Evolutionary conservation across 2,888 invertebrate genomes (phyloP).

Genomic region (Acrocyrtus sp.): DNA sequence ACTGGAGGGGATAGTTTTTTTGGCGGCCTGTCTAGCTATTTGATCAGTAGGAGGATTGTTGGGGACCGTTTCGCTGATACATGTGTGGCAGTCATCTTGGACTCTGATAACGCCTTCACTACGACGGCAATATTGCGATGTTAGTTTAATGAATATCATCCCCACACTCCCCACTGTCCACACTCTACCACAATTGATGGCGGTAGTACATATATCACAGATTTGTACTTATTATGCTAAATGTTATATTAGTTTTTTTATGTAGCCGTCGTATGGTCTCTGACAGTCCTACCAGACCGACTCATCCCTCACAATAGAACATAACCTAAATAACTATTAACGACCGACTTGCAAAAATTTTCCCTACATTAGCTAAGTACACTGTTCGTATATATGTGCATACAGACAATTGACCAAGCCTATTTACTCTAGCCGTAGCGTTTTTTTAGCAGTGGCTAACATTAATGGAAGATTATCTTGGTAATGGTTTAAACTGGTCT

Average conservation of each 20-base stretch:
- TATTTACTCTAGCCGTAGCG: constrained; percentile 44
- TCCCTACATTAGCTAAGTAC: no score
- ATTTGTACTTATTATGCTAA: constrained; percentile 30
- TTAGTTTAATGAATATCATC: constrained; percentile 9
- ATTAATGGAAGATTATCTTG: constrained; percentile 42
- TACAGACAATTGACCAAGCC: constrained; percentile 36
- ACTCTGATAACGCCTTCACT: constrained; percentile 9
- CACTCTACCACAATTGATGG: not conserved
- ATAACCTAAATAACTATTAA: constrained; percentile 51
- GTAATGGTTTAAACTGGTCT: constrained; percentile 44
- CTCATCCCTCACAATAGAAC: constrained; percentile 42
- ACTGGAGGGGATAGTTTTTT: constrained; percentile 36
- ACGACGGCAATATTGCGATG: not conserved
- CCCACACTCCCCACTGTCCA: no score
- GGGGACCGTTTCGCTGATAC: constrained; percentile 13
- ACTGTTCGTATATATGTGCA: constrained; percentile 31
- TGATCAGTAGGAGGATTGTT: constrained; percentile 23
- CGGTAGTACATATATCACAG: constrained; percentile 22
- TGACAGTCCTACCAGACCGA: constrained; percentile 38
- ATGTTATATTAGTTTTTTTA: constrained; percentile 23
- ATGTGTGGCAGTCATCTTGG: constrained; percentile 18
- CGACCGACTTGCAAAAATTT: constrained; percentile 49
- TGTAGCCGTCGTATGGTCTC: constrained; percentile 33
- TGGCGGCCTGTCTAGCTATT: constrained; percentile 28
- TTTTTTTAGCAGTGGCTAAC: no score